phyloP scores from a whole-genome alignment of 2,888 invertebrate genomes.

The Euplexia lucipara region DNA sequence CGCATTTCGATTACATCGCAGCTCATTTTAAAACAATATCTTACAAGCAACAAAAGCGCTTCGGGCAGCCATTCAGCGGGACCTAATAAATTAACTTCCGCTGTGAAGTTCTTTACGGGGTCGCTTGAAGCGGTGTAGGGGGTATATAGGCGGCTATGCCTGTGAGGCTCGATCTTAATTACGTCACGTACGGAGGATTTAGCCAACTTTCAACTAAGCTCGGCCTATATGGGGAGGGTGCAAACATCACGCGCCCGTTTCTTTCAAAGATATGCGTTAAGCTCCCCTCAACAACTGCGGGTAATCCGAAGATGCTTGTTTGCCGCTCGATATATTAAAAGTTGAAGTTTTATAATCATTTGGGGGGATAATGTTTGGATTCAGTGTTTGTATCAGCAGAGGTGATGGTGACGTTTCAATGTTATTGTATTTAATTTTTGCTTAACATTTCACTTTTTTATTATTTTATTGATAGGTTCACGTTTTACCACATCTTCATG shows the following conservation, averaged over 20 bases:
- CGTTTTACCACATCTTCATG: no score
- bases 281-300: constrained; percentile 75
- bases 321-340: constrained; percentile 66
- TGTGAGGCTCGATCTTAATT: constrained; percentile 76
- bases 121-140: constrained; percentile 59
- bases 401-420: constrained; percentile 13
- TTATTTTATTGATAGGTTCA: no score
- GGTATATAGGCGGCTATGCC: constrained; percentile 57
- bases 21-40: constrained; percentile 65
- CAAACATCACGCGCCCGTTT: constrained; percentile 79
- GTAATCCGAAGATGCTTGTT: constrained; percentile 71
- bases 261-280: constrained; percentile 82
- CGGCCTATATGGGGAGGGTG: constrained; percentile 74
- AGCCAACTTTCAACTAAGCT: constrained; percentile 76
- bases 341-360: constrained; percentile 64
- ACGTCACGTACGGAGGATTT: constrained; percentile 83
- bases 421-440: no score
- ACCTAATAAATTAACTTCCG: constrained; percentile 58
- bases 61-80: constrained; percentile 53
- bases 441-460: no score
- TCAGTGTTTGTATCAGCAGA: constrained; percentile 1
- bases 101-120: constrained; percentile 60
- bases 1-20: constrained; percentile 62
- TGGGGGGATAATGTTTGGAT: constrained; percentile 45
- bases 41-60: constrained; percentile 57